Evolutionary conservation across 2,113 vertebrate genomes (phyloP), one percentile per base, ranked within the genome.

Genomic region (Odontesthes bonariensis): DNA sequence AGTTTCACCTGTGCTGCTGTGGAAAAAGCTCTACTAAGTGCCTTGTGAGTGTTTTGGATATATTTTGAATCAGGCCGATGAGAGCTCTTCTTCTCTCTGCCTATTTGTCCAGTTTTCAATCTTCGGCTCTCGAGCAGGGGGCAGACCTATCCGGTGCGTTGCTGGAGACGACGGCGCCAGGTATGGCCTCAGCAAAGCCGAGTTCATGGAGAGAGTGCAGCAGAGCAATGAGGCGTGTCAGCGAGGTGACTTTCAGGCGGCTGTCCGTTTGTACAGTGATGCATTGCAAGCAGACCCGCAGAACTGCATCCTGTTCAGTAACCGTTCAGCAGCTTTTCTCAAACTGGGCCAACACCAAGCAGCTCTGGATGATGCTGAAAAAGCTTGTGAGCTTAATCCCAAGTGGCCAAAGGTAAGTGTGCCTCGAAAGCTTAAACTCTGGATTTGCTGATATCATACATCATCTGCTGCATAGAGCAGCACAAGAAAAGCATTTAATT

Each of bases 301-400:
- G 94, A 99, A 99, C 94, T 99, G 97, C 94, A 97, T 98, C 64
- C 94, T 99, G 65, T 99, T 97, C 86, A 97, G 98, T 72, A 99
- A 99, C 81, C 95, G 98, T 0, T 98, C 98, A 0, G 98, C 97
- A 3, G 98, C 97, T 4, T 95, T 94, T 68, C 94, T 98, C 91
- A 98, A 97, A 82, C 94, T 96, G 80, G 96, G 96, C 1, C 94
- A 96, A 44, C 96, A 97, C 51, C 94, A 97, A 72, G 93, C 93
- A 19, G 96, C 98, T 0, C 88, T 99, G 91, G 96, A 96, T 0
- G 97, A 99, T 53, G 97, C 98, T 0, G 93, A 95, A 82, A 95
- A 95, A 86, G 98, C 98, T 33, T 94, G 96, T 0, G 94, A 95
- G 54, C 95, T 99, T 2, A 99, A 99, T 73, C 96, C 97, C 68